phyloP scores from a whole-genome alignment of 1,140 invertebrate genomes.

The Drosophila saltans region DNA sequence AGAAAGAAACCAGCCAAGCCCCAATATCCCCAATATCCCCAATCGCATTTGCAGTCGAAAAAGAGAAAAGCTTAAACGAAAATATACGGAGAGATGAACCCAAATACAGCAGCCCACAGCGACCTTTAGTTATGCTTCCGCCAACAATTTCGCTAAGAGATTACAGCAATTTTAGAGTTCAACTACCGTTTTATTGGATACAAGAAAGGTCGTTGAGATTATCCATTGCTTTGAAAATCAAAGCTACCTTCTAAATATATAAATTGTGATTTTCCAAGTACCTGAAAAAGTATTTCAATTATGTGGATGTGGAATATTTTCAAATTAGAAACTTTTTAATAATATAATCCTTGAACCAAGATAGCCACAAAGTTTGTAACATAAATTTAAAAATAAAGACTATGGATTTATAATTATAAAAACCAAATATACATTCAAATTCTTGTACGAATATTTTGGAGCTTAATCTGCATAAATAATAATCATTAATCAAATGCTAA shows the following conservation, averaged over 20 bases:
- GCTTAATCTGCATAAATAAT: too few species aligned
- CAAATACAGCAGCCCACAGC: constrained; percentile 8
- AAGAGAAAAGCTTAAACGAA: constrained; percentile 2
- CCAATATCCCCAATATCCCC: constrained; percentile 14
- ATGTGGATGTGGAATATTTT: too few species aligned
- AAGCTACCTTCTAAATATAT: too few species aligned
- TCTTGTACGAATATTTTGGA: too few species aligned
- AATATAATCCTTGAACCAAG: too few species aligned
- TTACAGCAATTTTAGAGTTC: constrained; percentile 14
- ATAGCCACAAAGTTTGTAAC: too few species aligned
- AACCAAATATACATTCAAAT: too few species aligned
- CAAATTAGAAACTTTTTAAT: too few species aligned
- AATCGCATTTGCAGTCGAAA: constrained; percentile 17
- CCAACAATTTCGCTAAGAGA: constrained; percentile 4
- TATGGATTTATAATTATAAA: too few species aligned
- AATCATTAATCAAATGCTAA: too few species aligned
- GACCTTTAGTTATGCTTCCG: constrained; percentile 17
- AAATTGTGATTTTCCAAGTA: too few species aligned
- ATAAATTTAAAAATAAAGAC: too few species aligned
- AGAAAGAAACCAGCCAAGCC: constrained; percentile 1
- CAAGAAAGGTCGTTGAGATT: background rate
- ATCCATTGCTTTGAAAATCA: background rate
- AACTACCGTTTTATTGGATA: background rate
- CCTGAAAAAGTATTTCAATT: background rate
- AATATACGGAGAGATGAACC: background rate